Percentiles rank a stretch among this genome's conserved stretches.
Conservation (phyloP, 2,888 invertebrate species). For the Plebejus anna region DNA sequence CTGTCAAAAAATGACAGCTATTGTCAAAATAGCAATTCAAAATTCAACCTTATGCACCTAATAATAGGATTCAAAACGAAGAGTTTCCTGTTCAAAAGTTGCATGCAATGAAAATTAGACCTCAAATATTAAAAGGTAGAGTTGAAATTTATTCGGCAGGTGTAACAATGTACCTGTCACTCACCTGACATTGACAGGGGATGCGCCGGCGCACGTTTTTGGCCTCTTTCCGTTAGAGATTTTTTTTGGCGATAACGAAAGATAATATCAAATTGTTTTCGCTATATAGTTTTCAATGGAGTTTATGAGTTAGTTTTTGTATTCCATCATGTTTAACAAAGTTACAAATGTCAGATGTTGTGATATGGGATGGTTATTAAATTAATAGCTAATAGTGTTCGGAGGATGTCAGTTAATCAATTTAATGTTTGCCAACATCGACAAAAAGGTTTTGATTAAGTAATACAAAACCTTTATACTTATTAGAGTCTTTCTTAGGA, state of each 20-base stretch:
- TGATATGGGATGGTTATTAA: background rate
- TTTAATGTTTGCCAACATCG: background rate
- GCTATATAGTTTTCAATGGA: slow-evolving; percentile 20
- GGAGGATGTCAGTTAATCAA: background rate
- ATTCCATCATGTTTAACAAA: background rate
- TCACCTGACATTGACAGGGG: slow-evolving; percentile 47
- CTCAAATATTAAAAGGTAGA: background rate
- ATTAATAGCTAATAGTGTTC: background rate
- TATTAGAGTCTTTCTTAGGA: background rate
- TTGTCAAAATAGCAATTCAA: background rate
- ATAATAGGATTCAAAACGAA: background rate
- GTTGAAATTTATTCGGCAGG: background rate
- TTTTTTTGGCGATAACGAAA: slow-evolving; percentile 25
- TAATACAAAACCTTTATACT: no score
- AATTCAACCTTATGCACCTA: background rate
- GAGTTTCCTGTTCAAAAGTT: background rate
- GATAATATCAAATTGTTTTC: slow-evolving; percentile 25
- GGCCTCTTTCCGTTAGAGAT: slow-evolving; percentile 32
- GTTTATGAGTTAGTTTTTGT: slow-evolving; percentile 3
- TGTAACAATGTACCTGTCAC: slow-evolving; percentile 49
- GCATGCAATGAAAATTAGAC: background rate
- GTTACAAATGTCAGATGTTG: slow-evolving; percentile 4
- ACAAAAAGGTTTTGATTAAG: background rate
- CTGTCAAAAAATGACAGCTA: background rate
- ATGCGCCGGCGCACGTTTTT: slow-evolving; percentile 43